Conservation (phyloP, 37 sponge, comb jelly and placozoan species). For the Haliclona indistincta region DNA sequence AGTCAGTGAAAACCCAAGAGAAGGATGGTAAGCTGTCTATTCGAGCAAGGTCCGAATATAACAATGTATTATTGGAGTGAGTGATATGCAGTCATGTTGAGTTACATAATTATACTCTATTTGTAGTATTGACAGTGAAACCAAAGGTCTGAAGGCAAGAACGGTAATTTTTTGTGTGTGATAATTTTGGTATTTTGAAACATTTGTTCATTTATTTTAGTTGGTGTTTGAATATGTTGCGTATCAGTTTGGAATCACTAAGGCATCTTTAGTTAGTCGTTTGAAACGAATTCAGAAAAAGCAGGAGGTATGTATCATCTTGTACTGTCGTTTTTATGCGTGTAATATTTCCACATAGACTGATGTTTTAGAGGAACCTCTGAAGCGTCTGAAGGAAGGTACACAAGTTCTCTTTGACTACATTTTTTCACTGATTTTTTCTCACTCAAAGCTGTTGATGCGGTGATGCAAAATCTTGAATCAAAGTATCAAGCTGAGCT, state of each 20-base stretch:
- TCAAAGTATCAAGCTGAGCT: constrained; percentile 52
- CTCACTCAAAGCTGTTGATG: constrained; percentile 45
- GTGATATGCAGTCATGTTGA: not conserved
- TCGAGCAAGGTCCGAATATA: too few species aligned
- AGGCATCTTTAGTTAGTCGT: constrained; percentile 43
- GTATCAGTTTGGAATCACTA: constrained; percentile 43
- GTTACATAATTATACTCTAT: not conserved
- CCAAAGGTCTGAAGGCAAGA: not conserved
- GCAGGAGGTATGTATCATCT: constrained; percentile 53
- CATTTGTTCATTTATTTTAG: not conserved
- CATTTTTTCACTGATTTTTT: not conserved
- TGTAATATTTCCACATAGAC: not conserved
- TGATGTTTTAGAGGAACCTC: constrained; percentile 8
- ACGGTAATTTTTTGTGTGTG: constrained; percentile 1
- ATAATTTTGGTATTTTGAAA: constrained; percentile 1
- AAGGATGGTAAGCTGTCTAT: too few species aligned
- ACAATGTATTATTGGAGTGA: too few species aligned
- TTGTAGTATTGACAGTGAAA: constrained; percentile 8
- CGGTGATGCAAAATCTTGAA: constrained; percentile 47
- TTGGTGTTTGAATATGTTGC: constrained; percentile 66
- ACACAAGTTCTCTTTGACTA: not conserved
- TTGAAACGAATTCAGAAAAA: constrained; percentile 47
- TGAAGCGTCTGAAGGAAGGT: constrained; percentile 26
- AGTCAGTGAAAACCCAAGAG: too few species aligned
- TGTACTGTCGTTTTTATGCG: not conserved